A percentile compares a stretch with the other conserved stretches of the same genome.
phyloP scores from a whole-genome alignment of 2,113 vertebrate species.

The Syngnathus scovelli region DNA sequence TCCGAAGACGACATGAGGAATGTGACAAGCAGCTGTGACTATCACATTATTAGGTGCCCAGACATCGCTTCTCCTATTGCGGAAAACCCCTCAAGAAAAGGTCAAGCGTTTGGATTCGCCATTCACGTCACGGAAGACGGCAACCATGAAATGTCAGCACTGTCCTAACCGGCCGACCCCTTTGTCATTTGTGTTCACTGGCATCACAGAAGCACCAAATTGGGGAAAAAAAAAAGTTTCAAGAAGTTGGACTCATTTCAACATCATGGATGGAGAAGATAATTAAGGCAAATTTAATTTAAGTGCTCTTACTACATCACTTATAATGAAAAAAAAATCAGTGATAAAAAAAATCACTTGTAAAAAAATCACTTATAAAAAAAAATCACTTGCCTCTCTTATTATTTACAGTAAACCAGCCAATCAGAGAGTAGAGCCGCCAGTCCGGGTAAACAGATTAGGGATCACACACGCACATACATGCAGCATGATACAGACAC shows the following conservation, averaged over 20 bases:
- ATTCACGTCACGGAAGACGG: conserved; percentile 42
- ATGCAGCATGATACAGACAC: neutral
- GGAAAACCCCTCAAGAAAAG: conserved; percentile 51
- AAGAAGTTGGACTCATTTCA: neutral
- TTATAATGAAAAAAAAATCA: too few species aligned
- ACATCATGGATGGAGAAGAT: neutral
- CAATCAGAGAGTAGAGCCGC: conserved; percentile 29
- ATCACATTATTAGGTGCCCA: conserved; percentile 56
- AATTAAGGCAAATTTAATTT: neutral
- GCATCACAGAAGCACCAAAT: neutral
- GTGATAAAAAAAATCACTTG: too few species aligned
- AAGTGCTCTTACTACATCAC: too few species aligned
- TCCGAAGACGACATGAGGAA: conserved; percentile 4
- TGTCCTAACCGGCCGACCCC: neutral
- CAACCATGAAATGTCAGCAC: neutral
- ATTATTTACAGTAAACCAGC: conserved; percentile 24
- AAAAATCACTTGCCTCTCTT: conserved; percentile 11
- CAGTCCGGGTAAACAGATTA: conserved; percentile 40
- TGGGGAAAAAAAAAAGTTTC: neutral
- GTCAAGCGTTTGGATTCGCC: conserved; percentile 57
- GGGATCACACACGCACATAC: conserved; percentile 12
- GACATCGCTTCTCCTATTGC: conserved; percentile 38
- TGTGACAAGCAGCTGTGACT: conserved; percentile 23
- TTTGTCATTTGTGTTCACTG: neutral
- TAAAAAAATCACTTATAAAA: too few species aligned